phyloP scores from a whole-genome alignment of 2,797 vertebrate species.

The Hypotaenidia okinawae region DNA sequence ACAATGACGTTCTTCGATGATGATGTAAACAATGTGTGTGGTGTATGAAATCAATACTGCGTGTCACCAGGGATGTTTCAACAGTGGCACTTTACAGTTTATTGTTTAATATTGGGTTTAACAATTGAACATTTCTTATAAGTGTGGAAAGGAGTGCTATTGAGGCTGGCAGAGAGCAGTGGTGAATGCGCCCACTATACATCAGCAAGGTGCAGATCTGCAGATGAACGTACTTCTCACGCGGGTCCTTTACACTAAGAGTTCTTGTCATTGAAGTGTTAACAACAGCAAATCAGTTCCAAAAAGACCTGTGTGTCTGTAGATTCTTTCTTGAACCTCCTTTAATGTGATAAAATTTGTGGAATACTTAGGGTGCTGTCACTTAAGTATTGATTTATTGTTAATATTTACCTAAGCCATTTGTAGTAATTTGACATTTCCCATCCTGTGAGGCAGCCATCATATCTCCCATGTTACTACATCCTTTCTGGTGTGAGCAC shows the following conservation, averaged over 20 bases:
- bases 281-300: not conserved
- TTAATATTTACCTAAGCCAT: not conserved
- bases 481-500: not conserved
- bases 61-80: not conserved
- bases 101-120: not conserved
- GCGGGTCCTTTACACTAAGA: not conserved
- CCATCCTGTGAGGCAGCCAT: not conserved
- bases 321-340: not conserved
- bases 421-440: not conserved
- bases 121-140: rapidly evolving
- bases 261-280: not conserved
- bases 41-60: rapidly evolving
- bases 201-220: not conserved
- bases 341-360: not conserved
- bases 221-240: rapidly evolving
- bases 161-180: not conserved
- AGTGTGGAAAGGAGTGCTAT: rapidly evolving
- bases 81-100: not conserved
- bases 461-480: not conserved
- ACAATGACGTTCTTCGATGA: rapidly evolving
- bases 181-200: rapidly evolving
- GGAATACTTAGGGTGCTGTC: rapidly evolving
- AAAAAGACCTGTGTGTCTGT: rapidly evolving
- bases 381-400: rapidly evolving
- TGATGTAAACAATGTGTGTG: not conserved